Evolutionary conservation across 35 echinoderm and acorn worm species (phyloP).

Genomic region (Ophiothrix spiculata): DNA sequence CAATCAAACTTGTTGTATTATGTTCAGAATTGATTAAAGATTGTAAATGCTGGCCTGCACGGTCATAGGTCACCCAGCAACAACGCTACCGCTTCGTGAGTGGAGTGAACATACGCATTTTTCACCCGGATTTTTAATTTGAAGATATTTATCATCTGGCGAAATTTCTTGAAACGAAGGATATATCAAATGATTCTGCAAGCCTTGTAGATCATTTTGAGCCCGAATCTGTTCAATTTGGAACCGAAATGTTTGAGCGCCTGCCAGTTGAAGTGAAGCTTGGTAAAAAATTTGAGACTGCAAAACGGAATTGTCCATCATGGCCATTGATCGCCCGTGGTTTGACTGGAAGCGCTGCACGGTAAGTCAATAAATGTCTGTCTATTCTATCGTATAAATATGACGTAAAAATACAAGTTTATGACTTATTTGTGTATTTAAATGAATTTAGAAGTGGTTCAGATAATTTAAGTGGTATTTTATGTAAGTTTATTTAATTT

Average conservation of each 20-base stretch:
- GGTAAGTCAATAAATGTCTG: background rate
- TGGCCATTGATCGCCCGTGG: background rate
- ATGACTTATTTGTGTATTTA: background rate
- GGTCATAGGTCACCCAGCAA: background rate
- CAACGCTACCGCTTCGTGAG: background rate
- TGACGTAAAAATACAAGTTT: background rate
- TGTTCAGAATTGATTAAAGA: background rate
- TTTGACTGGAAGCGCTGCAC: background rate
- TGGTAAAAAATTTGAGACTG: background rate
- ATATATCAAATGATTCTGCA: background rate
- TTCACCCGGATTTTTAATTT: background rate
- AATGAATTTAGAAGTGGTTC: background rate
- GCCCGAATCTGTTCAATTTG: background rate
- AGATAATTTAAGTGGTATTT: background rate
- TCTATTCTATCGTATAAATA: background rate
- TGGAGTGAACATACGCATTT: background rate
- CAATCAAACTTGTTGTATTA: background rate
- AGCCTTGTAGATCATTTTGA: background rate
- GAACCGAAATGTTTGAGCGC: background rate
- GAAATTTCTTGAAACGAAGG: background rate
- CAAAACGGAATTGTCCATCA: background rate
- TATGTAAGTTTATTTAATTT: background rate
- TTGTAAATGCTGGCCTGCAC: background rate
- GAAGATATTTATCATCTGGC: background rate
- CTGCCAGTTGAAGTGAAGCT: background rate